Evolutionary conservation across 1,140 invertebrate species (phyloP), one percentile per base, ranked within the genome.

Genomic region (Pseudomyrmex cubaensis): DNA sequence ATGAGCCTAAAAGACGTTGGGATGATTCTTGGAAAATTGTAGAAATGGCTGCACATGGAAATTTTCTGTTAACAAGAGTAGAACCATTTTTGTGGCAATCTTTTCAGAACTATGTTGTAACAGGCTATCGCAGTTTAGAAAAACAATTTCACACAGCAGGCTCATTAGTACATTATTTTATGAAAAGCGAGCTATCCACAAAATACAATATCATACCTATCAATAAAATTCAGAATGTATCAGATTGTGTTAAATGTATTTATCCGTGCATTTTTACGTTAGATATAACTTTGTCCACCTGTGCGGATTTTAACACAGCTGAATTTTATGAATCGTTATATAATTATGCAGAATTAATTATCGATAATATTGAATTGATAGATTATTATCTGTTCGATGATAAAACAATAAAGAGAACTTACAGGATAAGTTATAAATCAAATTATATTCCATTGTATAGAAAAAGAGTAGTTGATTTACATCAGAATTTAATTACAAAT

Each of bases 21-120:
- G 94, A 95, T 85, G 95, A 96, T 93, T 95, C 95, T n/a, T 96
- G 96, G 96, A 95, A 96, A 92, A 90, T 96, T 48, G 94, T 94
- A 85, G 95, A 95, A 90, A 95, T 96, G 95, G 95, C 95, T 82
- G 94, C 93, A 5, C 86, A 94, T 88, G 93, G 94, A 75, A 91
- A 94, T 85, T 93, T 96, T 64, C 80, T 96, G 82, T 88, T 96
- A 25, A 92, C 64, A 2, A 83, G 89, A 56, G 90, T 95, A 46
- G 83, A 94, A 83, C 91, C 92, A 4, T 96, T 96, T 91, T 63
- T 90, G 56, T 77, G 86, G 59, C 85, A 84, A 3, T 76, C 88
- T 17, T 95, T 94, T 86, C 84, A 85, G 48, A 87, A 92, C 61
- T 95, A 95, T 84, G 50, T 87, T 12, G 91, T 93, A 57, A 95